Evolutionary conservation across 2,888 invertebrate genomes (phyloP).

Genomic region (Macrosiphum euphorbiae): DNA sequence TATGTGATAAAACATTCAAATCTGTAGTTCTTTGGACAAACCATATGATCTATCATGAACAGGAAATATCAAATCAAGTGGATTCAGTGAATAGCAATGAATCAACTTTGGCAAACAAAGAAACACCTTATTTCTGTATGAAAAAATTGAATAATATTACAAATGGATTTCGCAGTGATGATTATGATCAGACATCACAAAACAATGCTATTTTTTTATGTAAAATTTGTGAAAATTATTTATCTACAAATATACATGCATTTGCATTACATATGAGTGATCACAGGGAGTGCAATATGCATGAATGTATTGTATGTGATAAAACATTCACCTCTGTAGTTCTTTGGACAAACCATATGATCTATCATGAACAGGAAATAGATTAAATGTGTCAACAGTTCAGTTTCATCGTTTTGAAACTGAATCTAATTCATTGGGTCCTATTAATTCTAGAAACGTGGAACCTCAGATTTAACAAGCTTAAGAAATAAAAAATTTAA

Average conservation of each 20-base stretch:
- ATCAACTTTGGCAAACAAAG: neutral
- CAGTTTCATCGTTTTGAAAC: too few species aligned
- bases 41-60: conserved; percentile 34
- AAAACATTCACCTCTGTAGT: neutral
- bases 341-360: conserved; percentile 34
- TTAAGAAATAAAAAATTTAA: too few species aligned
- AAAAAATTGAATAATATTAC: neutral
- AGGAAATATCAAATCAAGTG: neutral
- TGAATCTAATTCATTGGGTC: too few species aligned
- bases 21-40: conserved; percentile 3
- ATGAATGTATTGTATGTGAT: conserved; percentile 40
- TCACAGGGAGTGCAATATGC: neutral
- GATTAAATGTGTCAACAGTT: too few species aligned
- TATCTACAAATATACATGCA: conserved; percentile 8
- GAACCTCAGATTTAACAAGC: too few species aligned
- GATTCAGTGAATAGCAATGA: neutral
- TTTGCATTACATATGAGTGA: conserved; percentile 43
- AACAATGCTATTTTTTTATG: neutral
- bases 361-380: conserved; percentile 12
- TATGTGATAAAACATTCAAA: neutral
- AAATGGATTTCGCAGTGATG: neutral
- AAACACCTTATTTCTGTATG: neutral
- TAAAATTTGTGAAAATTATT: conserved; percentile 13
- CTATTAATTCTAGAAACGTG: too few species aligned
- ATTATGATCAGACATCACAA: neutral